These are phyloP conservation scores for Myotis findleyi DNA, from an alignment of 2,797 vertebrate species.

Conservation along the genomic window DNA sequence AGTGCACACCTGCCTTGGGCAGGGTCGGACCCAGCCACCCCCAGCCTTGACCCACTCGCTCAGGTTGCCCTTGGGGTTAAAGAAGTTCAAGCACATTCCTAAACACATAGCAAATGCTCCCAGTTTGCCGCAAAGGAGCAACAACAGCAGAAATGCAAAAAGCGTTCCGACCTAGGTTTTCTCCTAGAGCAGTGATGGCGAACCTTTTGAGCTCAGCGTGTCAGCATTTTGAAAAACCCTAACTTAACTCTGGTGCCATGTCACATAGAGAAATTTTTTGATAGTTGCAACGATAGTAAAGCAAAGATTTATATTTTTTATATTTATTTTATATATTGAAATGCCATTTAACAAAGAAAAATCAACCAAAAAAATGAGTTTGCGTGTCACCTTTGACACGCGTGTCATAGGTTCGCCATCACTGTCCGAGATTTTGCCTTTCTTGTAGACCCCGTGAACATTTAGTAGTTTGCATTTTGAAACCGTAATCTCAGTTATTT, in stretches of 20 bases:
- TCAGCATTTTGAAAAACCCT: too few relatives aligned
- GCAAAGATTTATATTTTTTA: too few relatives aligned
- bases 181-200: neutral
- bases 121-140: neutral
- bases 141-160: neutral
- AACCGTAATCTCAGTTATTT: neutral
- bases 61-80: neutral
- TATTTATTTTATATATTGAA: too few relatives aligned
- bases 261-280: too few relatives aligned
- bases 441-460: neutral
- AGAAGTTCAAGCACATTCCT: neutral
- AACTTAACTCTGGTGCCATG: too few relatives aligned
- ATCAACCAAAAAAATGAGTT: too few relatives aligned
- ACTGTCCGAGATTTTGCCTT: neutral
- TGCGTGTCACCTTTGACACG: too few relatives aligned
- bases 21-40: neutral
- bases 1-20: neutral
- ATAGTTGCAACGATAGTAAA: too few relatives aligned
- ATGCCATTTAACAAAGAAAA: too few relatives aligned
- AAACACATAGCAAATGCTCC: neutral
- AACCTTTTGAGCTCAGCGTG: too few relatives aligned
- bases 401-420: too few relatives aligned
- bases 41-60: neutral
- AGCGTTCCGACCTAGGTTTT: neutral
- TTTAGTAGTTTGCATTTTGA: too few relatives aligned